Conservation (phyloP, 30 jellyfish, hydroid and myxozoan species). For the Cassiopea xamachana region DNA sequence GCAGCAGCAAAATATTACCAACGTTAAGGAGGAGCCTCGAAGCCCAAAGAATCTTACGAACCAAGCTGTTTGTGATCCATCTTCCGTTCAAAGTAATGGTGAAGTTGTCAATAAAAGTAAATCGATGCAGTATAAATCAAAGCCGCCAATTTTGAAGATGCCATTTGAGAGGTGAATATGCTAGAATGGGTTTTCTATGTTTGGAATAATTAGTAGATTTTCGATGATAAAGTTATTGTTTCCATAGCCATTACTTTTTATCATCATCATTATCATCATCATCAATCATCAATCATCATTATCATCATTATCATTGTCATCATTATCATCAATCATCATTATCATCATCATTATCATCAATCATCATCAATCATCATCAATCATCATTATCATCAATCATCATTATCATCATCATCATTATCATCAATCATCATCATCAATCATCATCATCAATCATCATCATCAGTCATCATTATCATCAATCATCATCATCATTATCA, state of each 20-base stretch:
- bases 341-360: not conserved
- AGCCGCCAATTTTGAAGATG: conserved; percentile 71
- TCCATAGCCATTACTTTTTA: not conserved
- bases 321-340: not conserved
- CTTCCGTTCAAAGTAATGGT: conserved; percentile 9
- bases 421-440: not conserved
- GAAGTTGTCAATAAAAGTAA: not conserved
- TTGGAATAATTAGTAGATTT: too few species aligned
- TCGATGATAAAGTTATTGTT: too few species aligned
- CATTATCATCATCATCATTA: not conserved
- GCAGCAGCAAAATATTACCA: not conserved
- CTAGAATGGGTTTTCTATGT: not conserved
- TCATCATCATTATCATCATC: not conserved
- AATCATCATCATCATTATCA: not conserved
- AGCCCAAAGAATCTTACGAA: conserved; percentile 21
- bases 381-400: not conserved
- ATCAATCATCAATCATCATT: not conserved
- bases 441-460: not conserved
- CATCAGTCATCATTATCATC: not conserved
- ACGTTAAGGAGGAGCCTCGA: conserved; percentile 37
- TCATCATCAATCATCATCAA: not conserved
- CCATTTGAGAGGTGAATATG: conserved; percentile 44
- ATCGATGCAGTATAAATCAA: conserved; percentile 28
- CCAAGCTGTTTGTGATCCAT: not conserved
- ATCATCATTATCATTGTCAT: not conserved